A percentile compares a stretch with the other conserved stretches of the same genome.
These are phyloP conservation scores for Camponotus floridanus DNA, from an alignment of 1,140 invertebrate species.

Conservation along the genomic window DNA sequence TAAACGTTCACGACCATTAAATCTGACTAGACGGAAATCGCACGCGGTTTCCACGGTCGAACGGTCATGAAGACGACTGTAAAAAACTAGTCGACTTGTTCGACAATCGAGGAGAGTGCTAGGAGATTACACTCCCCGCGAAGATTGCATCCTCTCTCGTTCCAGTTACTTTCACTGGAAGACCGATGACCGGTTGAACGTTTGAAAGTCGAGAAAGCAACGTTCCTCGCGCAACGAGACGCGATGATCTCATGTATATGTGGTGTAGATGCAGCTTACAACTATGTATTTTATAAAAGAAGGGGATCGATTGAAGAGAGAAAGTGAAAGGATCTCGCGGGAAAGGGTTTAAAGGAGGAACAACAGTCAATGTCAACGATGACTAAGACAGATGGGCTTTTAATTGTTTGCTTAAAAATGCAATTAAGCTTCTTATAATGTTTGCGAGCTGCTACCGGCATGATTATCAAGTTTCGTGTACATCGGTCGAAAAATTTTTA, in stretches of 20 bases:
- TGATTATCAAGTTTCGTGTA: constrained; percentile 1
- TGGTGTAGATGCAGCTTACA: constrained; percentile 28
- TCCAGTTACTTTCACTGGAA: constrained; percentile 77
- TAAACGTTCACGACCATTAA: constrained; percentile 4
- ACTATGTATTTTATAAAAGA: constrained; percentile 25
- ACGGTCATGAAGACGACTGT: constrained; percentile 13
- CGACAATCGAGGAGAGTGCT: constrained; percentile 31
- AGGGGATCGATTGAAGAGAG: not conserved
- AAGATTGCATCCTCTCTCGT: constrained; percentile 70
- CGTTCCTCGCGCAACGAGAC: constrained; percentile 30
- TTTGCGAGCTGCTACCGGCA: not conserved
- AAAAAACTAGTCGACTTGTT: constrained; percentile 12
- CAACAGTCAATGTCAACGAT: not conserved
- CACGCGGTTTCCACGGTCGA: constrained; percentile 30
- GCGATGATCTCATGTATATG: constrained; percentile 27
- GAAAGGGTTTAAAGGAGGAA: not conserved
- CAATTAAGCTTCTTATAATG: not conserved
- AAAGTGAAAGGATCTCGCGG: constrained; percentile 9
- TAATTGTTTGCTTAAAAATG: not conserved
- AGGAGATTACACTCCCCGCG: constrained; percentile 74
- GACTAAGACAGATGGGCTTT: not conserved
- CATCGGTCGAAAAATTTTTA: not conserved
- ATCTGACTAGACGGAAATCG: constrained; percentile 24
- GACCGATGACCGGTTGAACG: constrained; percentile 75
- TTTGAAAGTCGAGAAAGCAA: constrained; percentile 79